Percentiles rank a stretch among this genome's conserved stretches.
Evolutionary conservation across 2,888 invertebrate species (phyloP).

Genomic region (Leptinotarsa juncta): DNA sequence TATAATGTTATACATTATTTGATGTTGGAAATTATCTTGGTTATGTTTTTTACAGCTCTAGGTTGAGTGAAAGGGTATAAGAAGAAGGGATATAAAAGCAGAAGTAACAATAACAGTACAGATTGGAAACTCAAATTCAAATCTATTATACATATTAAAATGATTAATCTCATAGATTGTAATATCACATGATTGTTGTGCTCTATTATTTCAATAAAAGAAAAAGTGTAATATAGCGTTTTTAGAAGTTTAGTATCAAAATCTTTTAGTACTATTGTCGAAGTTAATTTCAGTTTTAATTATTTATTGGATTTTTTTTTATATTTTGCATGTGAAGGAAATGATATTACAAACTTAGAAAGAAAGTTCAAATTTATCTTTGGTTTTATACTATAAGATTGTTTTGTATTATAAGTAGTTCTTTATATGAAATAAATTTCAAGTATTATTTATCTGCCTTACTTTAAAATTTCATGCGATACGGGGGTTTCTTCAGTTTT

Average conservation of each 20-base stretch:
- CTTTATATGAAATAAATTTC: conserved; percentile 51
- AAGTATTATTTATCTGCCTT: conserved; percentile 34
- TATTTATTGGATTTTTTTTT: background rate
- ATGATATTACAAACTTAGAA: conserved; percentile 43
- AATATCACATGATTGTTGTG: conserved; percentile 63
- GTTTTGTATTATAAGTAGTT: conserved; percentile 50
- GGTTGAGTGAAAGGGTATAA: conserved; percentile 28
- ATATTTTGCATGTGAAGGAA: conserved; percentile 15
- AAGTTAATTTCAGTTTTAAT: no score
- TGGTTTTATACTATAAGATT: conserved; percentile 49
- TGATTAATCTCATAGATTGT: conserved; percentile 62
- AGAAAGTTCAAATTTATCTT: conserved; percentile 41
- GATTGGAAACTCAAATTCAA: conserved; percentile 53
- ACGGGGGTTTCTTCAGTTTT: background rate
- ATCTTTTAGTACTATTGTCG: background rate
- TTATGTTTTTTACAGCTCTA: conserved; percentile 32
- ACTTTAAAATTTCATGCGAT: conserved; percentile 6
- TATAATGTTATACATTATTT: conserved; percentile 18
- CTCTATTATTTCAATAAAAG: conserved; percentile 57
- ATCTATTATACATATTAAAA: conserved; percentile 57
- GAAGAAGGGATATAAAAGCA: conserved; percentile 37
- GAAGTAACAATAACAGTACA: conserved; percentile 49
- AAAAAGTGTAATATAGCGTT: conserved; percentile 16
- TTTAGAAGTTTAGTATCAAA: conserved; percentile 3
- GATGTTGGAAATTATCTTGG: conserved; percentile 3